phyloP scores from a whole-genome alignment of 2,888 invertebrate species.

The Bugulina stolonifera region DNA sequence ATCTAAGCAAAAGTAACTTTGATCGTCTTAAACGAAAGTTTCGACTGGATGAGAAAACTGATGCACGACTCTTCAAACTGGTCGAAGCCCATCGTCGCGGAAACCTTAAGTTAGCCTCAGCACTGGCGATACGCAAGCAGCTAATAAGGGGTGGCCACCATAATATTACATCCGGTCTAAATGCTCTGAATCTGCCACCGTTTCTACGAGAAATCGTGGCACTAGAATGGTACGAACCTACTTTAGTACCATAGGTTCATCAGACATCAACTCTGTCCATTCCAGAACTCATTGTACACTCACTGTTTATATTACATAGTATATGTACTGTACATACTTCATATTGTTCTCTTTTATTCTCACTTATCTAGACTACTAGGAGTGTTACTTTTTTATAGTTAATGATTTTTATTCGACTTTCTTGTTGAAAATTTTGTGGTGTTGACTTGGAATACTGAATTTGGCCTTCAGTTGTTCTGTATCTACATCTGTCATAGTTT shows the following conservation, averaged over 20 bases:
- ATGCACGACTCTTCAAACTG: neutral
- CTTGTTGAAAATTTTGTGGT: too few relatives aligned
- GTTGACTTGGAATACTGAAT: too few relatives aligned
- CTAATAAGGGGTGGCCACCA: neutral
- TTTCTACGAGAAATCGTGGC: neutral
- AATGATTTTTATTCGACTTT: too few relatives aligned
- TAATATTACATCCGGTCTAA: neutral
- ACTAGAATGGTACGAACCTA: neutral
- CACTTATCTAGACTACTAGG: too few relatives aligned
- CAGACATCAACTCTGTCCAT: neutral
- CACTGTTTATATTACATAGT: too few relatives aligned
- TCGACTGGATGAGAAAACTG: conserved; percentile 19
- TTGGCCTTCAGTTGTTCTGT: too few relatives aligned
- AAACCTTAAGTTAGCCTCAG: neutral
- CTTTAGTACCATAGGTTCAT: neutral
- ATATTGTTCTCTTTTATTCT: too few relatives aligned
- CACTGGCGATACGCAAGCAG: neutral
- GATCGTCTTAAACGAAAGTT: conserved; percentile 12
- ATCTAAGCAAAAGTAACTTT: conserved; percentile 13
- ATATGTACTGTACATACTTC: too few relatives aligned
- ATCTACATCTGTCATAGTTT: too few relatives aligned
- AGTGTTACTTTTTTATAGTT: too few relatives aligned
- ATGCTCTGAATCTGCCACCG: neutral
- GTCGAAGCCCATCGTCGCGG: neutral
- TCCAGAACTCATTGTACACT: too few relatives aligned